phyloP scores from a whole-genome alignment of 37 sponge, comb jelly and placozoan species.

The Bolinopsis microptera region DNA sequence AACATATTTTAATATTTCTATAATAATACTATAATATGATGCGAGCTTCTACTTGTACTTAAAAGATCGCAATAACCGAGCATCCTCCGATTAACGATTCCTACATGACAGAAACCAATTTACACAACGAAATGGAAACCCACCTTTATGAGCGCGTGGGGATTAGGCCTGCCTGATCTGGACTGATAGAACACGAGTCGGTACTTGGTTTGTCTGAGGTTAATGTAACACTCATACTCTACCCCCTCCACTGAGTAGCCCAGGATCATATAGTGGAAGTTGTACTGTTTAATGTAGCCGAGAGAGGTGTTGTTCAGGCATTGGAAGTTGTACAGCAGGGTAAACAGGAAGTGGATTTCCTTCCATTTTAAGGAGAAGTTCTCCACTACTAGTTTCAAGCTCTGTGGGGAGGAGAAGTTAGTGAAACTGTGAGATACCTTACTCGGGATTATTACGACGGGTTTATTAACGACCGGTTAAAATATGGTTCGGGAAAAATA shows the following conservation, averaged over 20 bases:
- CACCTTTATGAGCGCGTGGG: conserved; percentile 27
- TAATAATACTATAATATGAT: not conserved
- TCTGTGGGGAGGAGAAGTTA: not conserved
- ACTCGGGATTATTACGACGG: no score
- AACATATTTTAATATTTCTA: not conserved
- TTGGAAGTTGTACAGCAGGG: conserved; percentile 63
- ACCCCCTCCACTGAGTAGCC: conserved; percentile 2
- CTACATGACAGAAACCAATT: no score
- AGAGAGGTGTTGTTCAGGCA: conserved; percentile 44
- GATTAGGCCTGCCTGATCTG: not conserved
- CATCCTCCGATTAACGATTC: no score
- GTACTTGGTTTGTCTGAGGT: conserved; percentile 36
- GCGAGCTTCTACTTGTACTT: no score
- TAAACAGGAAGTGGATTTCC: conserved; percentile 61
- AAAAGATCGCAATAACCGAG: no score
- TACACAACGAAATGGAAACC: no score
- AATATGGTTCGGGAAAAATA: no score
- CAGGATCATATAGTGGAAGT: conserved; percentile 22
- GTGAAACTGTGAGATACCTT: no score
- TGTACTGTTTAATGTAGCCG: conserved; percentile 28
- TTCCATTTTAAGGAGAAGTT: conserved; percentile 55
- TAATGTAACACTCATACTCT: conserved; percentile 36
- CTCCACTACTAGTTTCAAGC: conserved; percentile 53
- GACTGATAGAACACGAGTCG: conserved; percentile 51
- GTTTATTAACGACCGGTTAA: no score